Percentiles rank a stretch among this genome's conserved stretches.
phyloP scores from a whole-genome alignment of 2,113 vertebrate genomes.

The Saguinus midas region DNA sequence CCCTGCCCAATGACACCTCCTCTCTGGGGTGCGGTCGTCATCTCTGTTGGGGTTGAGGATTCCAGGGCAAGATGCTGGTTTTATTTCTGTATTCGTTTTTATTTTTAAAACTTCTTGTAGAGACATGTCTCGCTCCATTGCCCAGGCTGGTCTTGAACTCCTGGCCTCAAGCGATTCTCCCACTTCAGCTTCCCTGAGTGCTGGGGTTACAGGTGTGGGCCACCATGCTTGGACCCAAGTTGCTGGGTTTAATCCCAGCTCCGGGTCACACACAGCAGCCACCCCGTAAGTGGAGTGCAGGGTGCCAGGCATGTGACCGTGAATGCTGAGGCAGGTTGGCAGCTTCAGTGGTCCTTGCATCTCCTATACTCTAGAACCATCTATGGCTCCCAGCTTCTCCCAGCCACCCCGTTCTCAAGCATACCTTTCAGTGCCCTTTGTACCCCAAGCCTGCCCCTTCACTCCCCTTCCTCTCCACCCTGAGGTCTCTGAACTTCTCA shows the following conservation, averaged over 20 bases:
- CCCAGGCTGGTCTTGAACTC: too few relatives aligned
- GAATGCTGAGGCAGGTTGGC: background rate
- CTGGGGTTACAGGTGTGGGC: too few relatives aligned
- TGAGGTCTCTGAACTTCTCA: background rate
- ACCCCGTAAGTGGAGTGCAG: fast-evolving
- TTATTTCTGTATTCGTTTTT: too few relatives aligned
- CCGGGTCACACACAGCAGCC: fast-evolving
- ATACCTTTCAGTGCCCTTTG: background rate
- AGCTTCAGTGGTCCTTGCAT: background rate
- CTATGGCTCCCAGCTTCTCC: background rate
- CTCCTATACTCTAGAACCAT: background rate
- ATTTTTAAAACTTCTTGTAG: too few relatives aligned
- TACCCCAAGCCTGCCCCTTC: background rate
- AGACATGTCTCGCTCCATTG: too few relatives aligned
- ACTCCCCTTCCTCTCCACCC: fast-evolving
- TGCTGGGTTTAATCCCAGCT: too few relatives aligned
- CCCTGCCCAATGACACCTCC: background rate
- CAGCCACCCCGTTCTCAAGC: background rate
- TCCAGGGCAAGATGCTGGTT: too few relatives aligned
- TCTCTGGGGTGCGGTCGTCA: background rate
- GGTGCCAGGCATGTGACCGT: background rate
- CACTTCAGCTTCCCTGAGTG: too few relatives aligned
- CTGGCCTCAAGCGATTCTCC: too few relatives aligned
- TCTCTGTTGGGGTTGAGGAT: background rate
- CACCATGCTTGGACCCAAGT: too few relatives aligned